phyloP scores from a whole-genome alignment of 2,888 invertebrate species.

The Amiota communis region DNA sequence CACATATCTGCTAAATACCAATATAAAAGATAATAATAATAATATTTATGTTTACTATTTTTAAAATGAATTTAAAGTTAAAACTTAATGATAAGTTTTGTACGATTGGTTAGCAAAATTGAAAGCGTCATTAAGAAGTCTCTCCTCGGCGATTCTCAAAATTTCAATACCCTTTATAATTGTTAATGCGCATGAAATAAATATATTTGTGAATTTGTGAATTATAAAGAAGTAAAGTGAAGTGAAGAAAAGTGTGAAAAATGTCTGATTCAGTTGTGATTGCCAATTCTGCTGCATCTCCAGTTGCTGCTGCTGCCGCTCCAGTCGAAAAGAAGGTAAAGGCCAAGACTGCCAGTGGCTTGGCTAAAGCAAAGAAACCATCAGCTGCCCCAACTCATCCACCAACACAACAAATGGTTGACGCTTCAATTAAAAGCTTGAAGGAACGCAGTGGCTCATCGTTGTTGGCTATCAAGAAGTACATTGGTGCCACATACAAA shows the following conservation, averaged over 20 bases:
- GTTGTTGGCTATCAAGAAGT: conserved; percentile 50
- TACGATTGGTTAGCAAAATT: not conserved
- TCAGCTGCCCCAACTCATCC: conserved; percentile 14
- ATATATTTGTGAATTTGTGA: no score
- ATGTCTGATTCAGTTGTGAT: not conserved
- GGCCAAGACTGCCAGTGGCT: not conserved
- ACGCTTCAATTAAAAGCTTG: conserved; percentile 25
- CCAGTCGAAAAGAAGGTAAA: conserved; percentile 6
- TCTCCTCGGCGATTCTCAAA: conserved; percentile 14
- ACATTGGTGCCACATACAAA: conserved; percentile 49
- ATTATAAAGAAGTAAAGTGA: not conserved
- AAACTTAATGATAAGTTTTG: conserved; percentile 12
- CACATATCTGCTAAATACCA: no score
- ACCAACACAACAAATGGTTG: conserved; percentile 19
- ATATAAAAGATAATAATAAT: not conserved
- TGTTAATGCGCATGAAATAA: no score
- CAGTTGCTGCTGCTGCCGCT: not conserved
- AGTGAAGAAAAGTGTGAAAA: not conserved
- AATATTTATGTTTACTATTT: not conserved
- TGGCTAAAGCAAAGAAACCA: conserved; percentile 10
- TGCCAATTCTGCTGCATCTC: not conserved
- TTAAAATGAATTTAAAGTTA: conserved; percentile 12
- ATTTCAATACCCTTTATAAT: no score
- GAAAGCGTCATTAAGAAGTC: not conserved
- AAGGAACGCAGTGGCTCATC: conserved; percentile 52